phyloP scores from a whole-genome alignment of 2,888 invertebrate species.

The Eristalis intricaria region DNA sequence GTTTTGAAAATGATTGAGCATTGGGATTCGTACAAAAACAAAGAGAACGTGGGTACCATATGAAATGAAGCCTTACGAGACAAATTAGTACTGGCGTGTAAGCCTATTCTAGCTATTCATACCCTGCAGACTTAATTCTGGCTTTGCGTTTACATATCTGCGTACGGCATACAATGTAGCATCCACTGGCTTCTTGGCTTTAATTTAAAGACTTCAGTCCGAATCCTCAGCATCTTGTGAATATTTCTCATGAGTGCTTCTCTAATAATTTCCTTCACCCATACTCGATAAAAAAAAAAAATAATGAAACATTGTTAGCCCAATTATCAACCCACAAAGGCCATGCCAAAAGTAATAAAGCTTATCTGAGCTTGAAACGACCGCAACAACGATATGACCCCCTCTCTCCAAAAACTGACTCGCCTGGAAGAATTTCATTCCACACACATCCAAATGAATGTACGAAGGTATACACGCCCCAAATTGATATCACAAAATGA shows the following conservation, averaged over 20 bases:
- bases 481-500: slow-evolving; percentile 40
- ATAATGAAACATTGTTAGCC: slow-evolving; percentile 2
- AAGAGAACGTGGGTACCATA: too few relatives aligned
- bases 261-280: background rate
- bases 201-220: too few relatives aligned
- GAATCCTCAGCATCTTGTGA: too few relatives aligned
- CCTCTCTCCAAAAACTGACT: background rate
- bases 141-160: too few relatives aligned
- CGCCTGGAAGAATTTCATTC: background rate
- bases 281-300: slow-evolving; percentile 6
- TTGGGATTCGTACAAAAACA: too few relatives aligned
- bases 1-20: too few relatives aligned
- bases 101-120: too few relatives aligned
- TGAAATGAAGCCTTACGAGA: too few relatives aligned
- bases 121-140: too few relatives aligned
- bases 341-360: slow-evolving; percentile 54
- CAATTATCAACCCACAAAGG: slow-evolving; percentile 37
- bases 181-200: too few relatives aligned
- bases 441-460: background rate
- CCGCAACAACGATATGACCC: slow-evolving; percentile 17
- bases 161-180: too few relatives aligned
- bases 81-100: too few relatives aligned
- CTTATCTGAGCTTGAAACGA: slow-evolving; percentile 38
- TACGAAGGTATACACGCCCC: background rate
- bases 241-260: background rate